Evolutionary conservation across 2,113 vertebrate genomes (phyloP), one percentile per base, ranked within the genome.

Genomic region (Oophaga pumilio): DNA sequence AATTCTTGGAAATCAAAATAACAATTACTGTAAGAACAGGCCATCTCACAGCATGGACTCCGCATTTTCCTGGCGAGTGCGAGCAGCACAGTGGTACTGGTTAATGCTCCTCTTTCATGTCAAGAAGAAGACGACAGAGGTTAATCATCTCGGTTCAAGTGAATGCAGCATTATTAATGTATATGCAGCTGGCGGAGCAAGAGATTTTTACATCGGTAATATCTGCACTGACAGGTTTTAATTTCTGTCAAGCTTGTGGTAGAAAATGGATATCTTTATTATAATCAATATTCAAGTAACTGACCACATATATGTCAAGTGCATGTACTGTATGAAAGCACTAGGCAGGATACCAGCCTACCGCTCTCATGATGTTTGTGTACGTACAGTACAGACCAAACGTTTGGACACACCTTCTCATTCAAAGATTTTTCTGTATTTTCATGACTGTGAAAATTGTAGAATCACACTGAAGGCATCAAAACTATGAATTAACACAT

Each of bases 1-100:
- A 87, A 87, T 68, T 79, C 76, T 68, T 87, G 52, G 76, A 87
- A 80, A 87, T 80, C 76, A 80, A 87, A 87, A 80, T 78, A 71
- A 79, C 76, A 86, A 86, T 86, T 86, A 86, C 76, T 78, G n/a
- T 49, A 53, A 68, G 49, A 26, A 86, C 33, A 68, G 53, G 85
- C 76, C 33, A 28, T 33, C 76, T 81, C 77, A 73, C 78, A 82
- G 64, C 76, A 87, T 80, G 76, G 50, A 69, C 50, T 80, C 77
- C 60, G 66, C 66, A 59, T 59, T 71, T 87, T 68, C 76, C 78
- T 18, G 53, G 76, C 76, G 33, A 57, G 52, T 56, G 14, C 33
- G 8, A 24, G 28, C 13, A 81, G 53, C 22, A 2, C 76, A 69
- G 14, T 57, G 8, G 68, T 59, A 66, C 62, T 53, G 64, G 49